Evolutionary conservation across 2,888 invertebrate genomes (phyloP).

Genomic region (Drosophila birchii): DNA sequence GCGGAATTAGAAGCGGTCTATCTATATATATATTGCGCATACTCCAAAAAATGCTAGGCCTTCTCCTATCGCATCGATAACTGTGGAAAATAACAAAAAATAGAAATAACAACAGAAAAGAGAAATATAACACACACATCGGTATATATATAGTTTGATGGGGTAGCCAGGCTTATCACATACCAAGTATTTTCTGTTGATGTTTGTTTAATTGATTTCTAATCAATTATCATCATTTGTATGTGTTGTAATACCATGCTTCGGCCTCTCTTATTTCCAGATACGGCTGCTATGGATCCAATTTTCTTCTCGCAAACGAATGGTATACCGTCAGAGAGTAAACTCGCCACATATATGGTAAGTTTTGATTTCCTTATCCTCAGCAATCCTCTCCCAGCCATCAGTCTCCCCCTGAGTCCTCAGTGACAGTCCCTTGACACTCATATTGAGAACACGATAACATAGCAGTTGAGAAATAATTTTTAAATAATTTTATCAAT

Average conservation of each 20-base stretch:
- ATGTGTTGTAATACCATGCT: slow-evolving; percentile 11
- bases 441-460: slow-evolving; percentile 2
- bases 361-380: slow-evolving; percentile 52
- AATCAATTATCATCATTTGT: slow-evolving; percentile 58
- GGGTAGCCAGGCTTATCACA: slow-evolving; percentile 12
- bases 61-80: slow-evolving; percentile 73
- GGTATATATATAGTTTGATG: background rate
- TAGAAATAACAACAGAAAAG: slow-evolving; percentile 35
- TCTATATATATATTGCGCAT: slow-evolving; percentile 36
- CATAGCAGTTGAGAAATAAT: slow-evolving; percentile 37
- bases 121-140: background rate
- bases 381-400: slow-evolving; percentile 1
- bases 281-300: slow-evolving; percentile 89
- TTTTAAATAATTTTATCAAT: background rate
- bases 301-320: slow-evolving; percentile 89
- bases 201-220: slow-evolving; percentile 78
- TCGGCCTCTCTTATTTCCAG: slow-evolving; percentile 66
- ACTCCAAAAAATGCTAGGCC: slow-evolving; percentile 69
- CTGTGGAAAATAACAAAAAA: slow-evolving; percentile 49
- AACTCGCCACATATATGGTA: slow-evolving; percentile 94
- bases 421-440: background rate
- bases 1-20: slow-evolving; percentile 21
- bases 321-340: slow-evolving; percentile 93
- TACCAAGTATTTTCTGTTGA: slow-evolving; percentile 42
- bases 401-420: background rate